Conservation (phyloP, 2,797 vertebrate genomes). For the Chaetophractus vellerosus region DNA sequence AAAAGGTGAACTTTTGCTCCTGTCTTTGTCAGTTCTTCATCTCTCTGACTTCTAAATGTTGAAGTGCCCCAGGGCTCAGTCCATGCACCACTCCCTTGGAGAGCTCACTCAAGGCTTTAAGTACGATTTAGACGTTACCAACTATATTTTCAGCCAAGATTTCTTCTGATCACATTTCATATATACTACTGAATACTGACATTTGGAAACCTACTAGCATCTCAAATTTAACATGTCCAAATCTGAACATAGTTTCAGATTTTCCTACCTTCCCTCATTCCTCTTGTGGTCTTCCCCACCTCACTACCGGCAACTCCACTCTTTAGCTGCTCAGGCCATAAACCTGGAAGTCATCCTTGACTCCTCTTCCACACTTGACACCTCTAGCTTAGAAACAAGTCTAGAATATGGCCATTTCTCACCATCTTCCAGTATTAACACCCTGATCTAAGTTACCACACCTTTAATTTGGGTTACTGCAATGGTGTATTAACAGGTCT, state of each 20-base stretch:
- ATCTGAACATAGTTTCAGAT: constrained; percentile 60
- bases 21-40: too few species aligned
- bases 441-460: background rate
- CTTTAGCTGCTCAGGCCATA: constrained; percentile 10
- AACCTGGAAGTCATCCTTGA: background rate
- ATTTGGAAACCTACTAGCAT: background rate
- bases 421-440: background rate
- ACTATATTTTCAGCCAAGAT: background rate
- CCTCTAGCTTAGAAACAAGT: constrained; percentile 29
- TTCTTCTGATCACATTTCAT: constrained; percentile 30
- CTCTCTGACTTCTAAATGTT: background rate
- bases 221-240: constrained; percentile 13
- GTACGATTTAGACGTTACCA: background rate
- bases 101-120: background rate
- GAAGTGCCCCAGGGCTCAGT: background rate
- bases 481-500: constrained; percentile 7
- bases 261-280: background rate
- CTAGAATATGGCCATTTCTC: background rate
- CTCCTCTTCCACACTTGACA: background rate
- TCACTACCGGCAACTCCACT: background rate
- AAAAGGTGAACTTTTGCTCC: too few species aligned
- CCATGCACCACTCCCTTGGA: background rate
- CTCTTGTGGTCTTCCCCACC: background rate
- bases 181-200: background rate
- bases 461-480: constrained; percentile 49